A percentile compares a stretch with the other conserved stretches of the same genome.
These are phyloP conservation scores for Maconellicoccus hirsutus DNA, from an alignment of 1,140 invertebrate species.

Conservation along the genomic window DNA sequence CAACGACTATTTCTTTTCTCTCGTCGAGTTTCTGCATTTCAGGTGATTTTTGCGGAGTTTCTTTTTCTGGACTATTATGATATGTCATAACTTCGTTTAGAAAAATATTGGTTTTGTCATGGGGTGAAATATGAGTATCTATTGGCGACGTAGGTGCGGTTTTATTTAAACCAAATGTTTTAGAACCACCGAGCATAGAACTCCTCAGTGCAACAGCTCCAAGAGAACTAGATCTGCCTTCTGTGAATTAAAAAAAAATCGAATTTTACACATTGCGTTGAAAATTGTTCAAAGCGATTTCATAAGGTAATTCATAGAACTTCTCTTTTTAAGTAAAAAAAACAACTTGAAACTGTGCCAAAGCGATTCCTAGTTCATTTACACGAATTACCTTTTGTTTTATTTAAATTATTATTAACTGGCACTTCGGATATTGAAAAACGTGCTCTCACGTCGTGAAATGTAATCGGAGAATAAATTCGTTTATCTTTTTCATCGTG, in stretches of 20 bases:
- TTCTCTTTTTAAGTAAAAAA: too few species aligned
- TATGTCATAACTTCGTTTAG: background rate
- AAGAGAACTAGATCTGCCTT: background rate
- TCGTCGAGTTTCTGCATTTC: background rate
- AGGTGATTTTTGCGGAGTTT: background rate
- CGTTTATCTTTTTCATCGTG: slow-evolving; percentile 39
- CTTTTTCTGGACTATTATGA: background rate
- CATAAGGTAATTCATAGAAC: background rate
- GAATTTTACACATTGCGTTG: background rate
- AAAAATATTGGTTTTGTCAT: background rate
- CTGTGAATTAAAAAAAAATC: background rate
- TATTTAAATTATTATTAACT: slow-evolving; percentile 23
- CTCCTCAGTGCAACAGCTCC: background rate
- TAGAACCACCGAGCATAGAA: background rate
- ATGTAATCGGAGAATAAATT: slow-evolving; percentile 71
- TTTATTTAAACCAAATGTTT: background rate
- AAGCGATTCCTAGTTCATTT: background rate
- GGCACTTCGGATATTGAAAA: slow-evolving; percentile 62
- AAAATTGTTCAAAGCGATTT: background rate
- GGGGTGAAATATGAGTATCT: background rate
- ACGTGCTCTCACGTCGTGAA: slow-evolving; percentile 59
- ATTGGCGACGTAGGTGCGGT: background rate
- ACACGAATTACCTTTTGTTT: slow-evolving; percentile 4
- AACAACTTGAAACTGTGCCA: too few species aligned
- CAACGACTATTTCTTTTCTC: background rate